Conservation (phyloP, 2,797 vertebrate species). For the Amniataba percoides region DNA sequence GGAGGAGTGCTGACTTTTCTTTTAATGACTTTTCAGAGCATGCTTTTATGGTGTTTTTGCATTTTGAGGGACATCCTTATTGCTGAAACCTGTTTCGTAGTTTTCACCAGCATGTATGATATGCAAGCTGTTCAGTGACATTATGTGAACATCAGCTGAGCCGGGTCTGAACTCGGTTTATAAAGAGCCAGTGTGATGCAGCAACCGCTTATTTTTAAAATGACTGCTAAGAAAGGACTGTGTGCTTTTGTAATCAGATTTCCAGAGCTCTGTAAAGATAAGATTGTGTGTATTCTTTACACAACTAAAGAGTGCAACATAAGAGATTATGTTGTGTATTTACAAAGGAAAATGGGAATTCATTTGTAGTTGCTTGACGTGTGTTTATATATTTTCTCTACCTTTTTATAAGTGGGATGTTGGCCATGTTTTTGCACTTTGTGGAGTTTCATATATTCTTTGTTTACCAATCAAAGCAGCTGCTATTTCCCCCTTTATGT, state of each 20-base stretch:
- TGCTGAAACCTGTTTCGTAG: not conserved
- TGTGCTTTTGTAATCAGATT: not conserved
- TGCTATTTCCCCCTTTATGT: not conserved
- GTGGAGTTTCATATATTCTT: not conserved
- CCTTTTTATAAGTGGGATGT: not conserved
- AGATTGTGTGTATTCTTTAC: not conserved
- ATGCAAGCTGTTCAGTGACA: not conserved
- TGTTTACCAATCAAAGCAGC: not conserved
- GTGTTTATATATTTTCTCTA: not conserved
- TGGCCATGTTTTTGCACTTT: not conserved
- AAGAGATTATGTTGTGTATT: conserved; percentile 4
- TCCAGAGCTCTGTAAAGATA: not conserved
- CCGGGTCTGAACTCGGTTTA: not conserved
- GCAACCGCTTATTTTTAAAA: not conserved
- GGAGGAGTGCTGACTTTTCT: not conserved
- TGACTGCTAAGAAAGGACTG: not conserved
- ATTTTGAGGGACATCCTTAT: not conserved
- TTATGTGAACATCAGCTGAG: not conserved
- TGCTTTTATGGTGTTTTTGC: not conserved
- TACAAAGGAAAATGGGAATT: not conserved
- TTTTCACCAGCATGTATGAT: not conserved
- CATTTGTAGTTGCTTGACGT: not conserved
- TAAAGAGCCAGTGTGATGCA: not conserved
- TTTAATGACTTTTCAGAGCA: not conserved
- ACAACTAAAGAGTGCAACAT: not conserved